These are phyloP conservation scores for Pagetopsis macropterus DNA, from an alignment of 2,797 vertebrate genomes.

Conservation along the genomic window DNA sequence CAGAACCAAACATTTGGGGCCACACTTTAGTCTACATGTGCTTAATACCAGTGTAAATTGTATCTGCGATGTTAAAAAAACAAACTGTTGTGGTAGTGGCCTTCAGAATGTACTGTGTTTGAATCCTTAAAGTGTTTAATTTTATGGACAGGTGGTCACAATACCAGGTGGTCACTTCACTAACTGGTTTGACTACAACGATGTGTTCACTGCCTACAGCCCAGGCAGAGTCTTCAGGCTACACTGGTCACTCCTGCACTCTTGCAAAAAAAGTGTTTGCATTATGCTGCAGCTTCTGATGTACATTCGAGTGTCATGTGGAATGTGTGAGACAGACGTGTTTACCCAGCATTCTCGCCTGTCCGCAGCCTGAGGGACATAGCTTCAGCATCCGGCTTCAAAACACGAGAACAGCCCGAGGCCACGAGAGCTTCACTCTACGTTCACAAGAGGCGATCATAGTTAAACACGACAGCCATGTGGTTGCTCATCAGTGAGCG, in stretches of 20 bases:
- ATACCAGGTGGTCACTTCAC: conserved; percentile 18
- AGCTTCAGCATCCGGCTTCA: conserved; percentile 33
- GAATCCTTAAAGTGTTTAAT: background rate
- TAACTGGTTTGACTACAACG: conserved; percentile 18
- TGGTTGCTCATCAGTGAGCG: background rate
- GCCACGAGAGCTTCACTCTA: background rate
- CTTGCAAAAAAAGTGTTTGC: background rate
- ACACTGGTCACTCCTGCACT: background rate
- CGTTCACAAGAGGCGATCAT: background rate
- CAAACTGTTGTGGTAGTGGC: too few species aligned
- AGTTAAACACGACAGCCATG: background rate
- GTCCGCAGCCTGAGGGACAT: conserved; percentile 23
- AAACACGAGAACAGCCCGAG: conserved; percentile 14
- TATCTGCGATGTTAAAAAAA: background rate
- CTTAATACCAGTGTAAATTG: background rate
- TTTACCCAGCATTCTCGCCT: conserved; percentile 18
- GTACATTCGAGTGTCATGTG: conserved; percentile 6
- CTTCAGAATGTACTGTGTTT: background rate
- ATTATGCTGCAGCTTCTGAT: conserved; percentile 6
- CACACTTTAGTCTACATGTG: background rate
- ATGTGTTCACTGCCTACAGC: conserved; percentile 4
- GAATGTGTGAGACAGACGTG: conserved; percentile 3
- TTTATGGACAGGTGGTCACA: background rate
- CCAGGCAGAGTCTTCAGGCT: background rate
- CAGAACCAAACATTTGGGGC: background rate